Percentiles rank a stretch among this genome's conserved stretches.
These are phyloP conservation scores for Volucella inflata DNA, from an alignment of 2,888 invertebrate genomes.

Conservation along the genomic window DNA sequence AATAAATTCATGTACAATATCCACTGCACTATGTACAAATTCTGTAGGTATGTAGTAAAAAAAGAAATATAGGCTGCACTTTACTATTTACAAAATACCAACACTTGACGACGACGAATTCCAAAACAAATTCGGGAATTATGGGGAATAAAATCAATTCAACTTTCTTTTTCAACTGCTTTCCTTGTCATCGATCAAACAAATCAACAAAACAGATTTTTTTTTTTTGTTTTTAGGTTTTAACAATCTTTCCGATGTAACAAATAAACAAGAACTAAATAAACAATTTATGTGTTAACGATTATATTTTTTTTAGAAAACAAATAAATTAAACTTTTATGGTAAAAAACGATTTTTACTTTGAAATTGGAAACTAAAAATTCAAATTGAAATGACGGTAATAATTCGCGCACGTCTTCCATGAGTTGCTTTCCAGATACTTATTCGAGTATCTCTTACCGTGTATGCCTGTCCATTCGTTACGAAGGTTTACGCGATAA, in stretches of 20 bases:
- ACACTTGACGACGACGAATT: conserved; percentile 43
- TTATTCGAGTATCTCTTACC: conserved; percentile 13
- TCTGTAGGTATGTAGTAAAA: background rate
- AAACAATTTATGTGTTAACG: conserved; percentile 20
- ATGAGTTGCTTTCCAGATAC: conserved; percentile 42
- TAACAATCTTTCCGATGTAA: background rate
- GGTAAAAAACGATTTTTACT: conserved; percentile 48
- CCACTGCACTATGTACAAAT: conserved; percentile 36
- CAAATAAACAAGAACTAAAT: conserved; percentile 20
- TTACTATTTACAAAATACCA: conserved; percentile 39
- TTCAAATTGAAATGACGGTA: conserved; percentile 70
- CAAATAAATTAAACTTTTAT: too few species aligned
- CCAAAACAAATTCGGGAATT: conserved; percentile 54
- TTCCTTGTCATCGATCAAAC: conserved; percentile 64
- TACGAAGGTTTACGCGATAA: conserved; percentile 74
- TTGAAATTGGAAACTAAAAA: conserved; percentile 71
- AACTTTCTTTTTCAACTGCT: conserved; percentile 39
- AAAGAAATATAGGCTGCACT: too few species aligned
- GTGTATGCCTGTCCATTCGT: conserved; percentile 57
- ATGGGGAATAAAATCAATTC: conserved; percentile 47
- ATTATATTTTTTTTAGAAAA: background rate
- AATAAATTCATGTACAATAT: conserved; percentile 10
- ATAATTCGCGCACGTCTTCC: conserved; percentile 53
- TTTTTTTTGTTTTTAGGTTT: background rate
- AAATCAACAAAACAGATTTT: conserved; percentile 58